Evolutionary conservation across 2,113 vertebrate genomes (phyloP).

Genomic region (Lepus europaeus): DNA sequence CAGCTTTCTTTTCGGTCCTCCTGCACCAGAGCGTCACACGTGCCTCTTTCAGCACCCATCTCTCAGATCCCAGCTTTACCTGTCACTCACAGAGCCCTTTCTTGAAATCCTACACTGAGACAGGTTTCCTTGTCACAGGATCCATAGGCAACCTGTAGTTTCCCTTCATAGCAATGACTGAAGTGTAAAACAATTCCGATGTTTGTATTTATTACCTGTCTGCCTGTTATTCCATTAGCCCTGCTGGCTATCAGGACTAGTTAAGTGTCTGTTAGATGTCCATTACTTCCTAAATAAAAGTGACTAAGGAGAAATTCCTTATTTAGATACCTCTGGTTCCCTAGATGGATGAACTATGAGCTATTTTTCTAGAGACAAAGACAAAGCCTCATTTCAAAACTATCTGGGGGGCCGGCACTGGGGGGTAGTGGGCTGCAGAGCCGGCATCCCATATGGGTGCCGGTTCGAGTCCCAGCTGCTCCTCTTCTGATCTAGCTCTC

Average conservation of each 20-base stretch:
- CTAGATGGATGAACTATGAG: not conserved
- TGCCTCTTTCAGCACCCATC: not conserved
- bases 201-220: not conserved
- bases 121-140: slow-evolving; percentile 55
- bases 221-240: not conserved
- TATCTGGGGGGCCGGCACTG: not conserved
- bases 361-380: slow-evolving; percentile 55
- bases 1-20: slow-evolving; percentile 50
- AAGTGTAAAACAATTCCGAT: not conserved
- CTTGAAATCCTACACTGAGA: slow-evolving; percentile 57
- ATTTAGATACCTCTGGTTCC: not conserved
- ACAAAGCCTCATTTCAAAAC: slow-evolving; percentile 45
- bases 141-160: slow-evolving; percentile 25
- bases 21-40: slow-evolving; percentile 11
- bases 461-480: too few relatives aligned
- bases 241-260: not conserved
- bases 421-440: too few relatives aligned
- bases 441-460: too few relatives aligned
- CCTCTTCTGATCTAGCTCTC: too few relatives aligned
- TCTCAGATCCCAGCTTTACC: slow-evolving; percentile 66
- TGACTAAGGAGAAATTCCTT: not conserved
- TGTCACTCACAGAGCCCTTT: slow-evolving; percentile 64
- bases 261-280: not conserved
- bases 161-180: slow-evolving; percentile 17
- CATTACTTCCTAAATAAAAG: slow-evolving; percentile 29